Base-by-base conservation (phyloP, 2,113 vertebrate genomes). In the Cercopithecus mona region DNA sequence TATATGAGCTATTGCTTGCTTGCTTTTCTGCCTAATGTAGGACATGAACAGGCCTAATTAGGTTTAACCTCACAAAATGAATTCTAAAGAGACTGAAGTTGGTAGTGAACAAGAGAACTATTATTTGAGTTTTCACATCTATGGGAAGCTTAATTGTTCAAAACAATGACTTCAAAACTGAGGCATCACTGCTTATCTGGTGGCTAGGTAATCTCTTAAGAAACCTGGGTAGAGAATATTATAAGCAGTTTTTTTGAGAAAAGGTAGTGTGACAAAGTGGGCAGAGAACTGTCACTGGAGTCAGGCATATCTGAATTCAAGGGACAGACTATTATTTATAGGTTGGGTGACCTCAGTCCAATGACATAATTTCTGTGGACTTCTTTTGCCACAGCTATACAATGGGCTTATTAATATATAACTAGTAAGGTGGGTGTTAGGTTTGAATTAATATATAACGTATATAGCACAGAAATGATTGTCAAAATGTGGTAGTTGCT, bases 161-260 rank as follows among this genome's bases (percentile, higher is more conserved):
- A 55, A 96, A 66, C 38, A 72, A 25, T 32, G 50, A 84, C 27
- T 66, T 96, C 35, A 81, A 91, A 96, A 83, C 14, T 30, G 83
- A 86, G 43, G 20, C 32, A 83, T 43, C 59, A 75, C 25, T 48
- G 59, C 12, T 88, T 13, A 68, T 40, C 40, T 75, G 12, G 18
- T 68, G 25, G 3, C 52, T 76, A n/a, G 3, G 40, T 35, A 70
- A 92, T 84, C 55, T 85, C n/a, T 78, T 84, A 80, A 50, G 18
- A 93, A 68, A 72, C 8, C 5, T 10, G 50, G 3, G 12, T 32
- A 23, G 25, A 59, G 23, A 66, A 59, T 75, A 40, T 17, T 40
- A 16, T 30, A 66, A 89, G 68, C 18, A 70, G 35, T 22, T 55
- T 81, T 64, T 64, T 82, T 38, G 66, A 30, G 35, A 78, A 86